A percentile compares a stretch with the other conserved stretches of the same genome.
Conservation (phyloP, 2,797 vertebrate species). For the Lutjanus campechanus region DNA sequence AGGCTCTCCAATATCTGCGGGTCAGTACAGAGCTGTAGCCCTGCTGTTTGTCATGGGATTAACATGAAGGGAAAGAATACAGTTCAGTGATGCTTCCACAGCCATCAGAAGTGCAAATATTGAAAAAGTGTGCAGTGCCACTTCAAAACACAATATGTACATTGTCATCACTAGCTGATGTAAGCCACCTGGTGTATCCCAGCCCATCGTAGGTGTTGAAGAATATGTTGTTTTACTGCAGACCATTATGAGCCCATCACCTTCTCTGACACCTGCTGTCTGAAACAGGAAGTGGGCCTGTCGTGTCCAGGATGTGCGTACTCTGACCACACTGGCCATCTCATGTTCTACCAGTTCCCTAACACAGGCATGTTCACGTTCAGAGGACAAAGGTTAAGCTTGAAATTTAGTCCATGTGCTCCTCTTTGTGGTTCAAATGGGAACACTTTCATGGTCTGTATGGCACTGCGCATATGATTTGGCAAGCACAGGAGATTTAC, state of each 20-base stretch:
- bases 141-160: conserved; percentile 17
- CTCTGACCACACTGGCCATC: conserved; percentile 48
- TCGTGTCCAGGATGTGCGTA: conserved; percentile 56
- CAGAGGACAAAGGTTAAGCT: conserved; percentile 31
- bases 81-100: too few species aligned
- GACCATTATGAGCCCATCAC: conserved; percentile 34
- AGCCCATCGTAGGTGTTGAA: conserved; percentile 20
- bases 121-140: too few species aligned
- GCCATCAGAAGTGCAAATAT: too few species aligned
- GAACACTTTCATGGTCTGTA: conserved; percentile 19
- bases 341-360: conserved; percentile 50
- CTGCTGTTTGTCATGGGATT: too few species aligned
- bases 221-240: conserved; percentile 37
- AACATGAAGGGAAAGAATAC: too few species aligned
- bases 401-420: conserved; percentile 42
- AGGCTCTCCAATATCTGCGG: too few species aligned
- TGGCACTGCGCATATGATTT: conserved; percentile 1
- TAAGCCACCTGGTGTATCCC: conserved; percentile 20
- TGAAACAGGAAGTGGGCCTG: conserved; percentile 46
- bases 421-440: conserved; percentile 16
- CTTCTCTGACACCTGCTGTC: conserved; percentile 35
- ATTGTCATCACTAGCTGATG: conserved; percentile 39
- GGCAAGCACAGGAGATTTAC: conserved; percentile 20
- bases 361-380: conserved; percentile 37
- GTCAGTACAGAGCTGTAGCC: too few species aligned